Percentiles rank a stretch among this genome's conserved stretches.
Conservation (phyloP, 2,888 invertebrate genomes). For the Tetragonula carbonaria region DNA sequence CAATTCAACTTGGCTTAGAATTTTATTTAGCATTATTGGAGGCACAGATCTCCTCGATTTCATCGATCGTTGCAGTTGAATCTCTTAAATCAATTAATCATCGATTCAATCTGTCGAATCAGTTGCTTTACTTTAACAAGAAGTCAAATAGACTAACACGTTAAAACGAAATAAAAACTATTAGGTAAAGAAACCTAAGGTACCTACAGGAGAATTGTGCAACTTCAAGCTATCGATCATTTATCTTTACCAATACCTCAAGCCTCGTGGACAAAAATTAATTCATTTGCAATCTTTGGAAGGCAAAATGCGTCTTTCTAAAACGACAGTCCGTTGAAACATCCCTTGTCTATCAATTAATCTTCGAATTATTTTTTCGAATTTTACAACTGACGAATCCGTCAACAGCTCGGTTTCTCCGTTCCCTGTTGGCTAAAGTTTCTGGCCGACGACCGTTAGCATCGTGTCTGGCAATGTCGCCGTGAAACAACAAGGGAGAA, state of each 20-base stretch:
- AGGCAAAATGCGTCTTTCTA: too few species aligned
- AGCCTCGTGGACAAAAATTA: conserved; percentile 1
- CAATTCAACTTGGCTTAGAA: background rate
- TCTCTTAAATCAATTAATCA: too few species aligned
- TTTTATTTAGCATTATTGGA: background rate
- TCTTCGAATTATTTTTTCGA: background rate
- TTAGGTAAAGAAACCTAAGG: background rate
- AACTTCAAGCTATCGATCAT: background rate
- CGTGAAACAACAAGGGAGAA: conserved; percentile 33
- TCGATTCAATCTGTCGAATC: too few species aligned
- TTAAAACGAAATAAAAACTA: background rate
- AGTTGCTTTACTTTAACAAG: background rate
- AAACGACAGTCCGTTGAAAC: too few species aligned
- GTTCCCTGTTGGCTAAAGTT: conserved; percentile 46
- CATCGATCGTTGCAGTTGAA: background rate
- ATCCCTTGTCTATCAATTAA: too few species aligned
- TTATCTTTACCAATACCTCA: background rate
- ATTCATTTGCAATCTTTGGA: background rate
- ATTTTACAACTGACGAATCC: background rate
- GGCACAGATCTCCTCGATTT: conserved; percentile 1
- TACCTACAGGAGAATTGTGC: background rate
- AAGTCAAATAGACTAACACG: background rate
- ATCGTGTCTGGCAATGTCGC: conserved; percentile 67
- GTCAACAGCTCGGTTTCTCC: background rate
- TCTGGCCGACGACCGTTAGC: conserved; percentile 71